Evolutionary conservation across 2,888 invertebrate genomes (phyloP), one percentile per base, ranked within the genome.

Genomic region (Apantesis nais): DNA sequence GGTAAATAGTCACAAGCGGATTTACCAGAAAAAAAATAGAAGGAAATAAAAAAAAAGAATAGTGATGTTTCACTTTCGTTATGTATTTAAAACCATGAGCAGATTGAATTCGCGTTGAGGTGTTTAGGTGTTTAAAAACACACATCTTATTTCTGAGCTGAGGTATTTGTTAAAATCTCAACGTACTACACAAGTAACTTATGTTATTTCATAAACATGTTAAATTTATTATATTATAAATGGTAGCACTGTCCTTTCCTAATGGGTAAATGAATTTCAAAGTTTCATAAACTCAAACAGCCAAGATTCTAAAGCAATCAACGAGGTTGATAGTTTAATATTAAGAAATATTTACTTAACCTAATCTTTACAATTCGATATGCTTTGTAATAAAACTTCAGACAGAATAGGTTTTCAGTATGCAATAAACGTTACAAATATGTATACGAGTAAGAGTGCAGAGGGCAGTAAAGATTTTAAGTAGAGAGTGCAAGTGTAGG

Each of bases 331-430:
- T 67, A 75, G 65, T 70, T 66, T 52, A 19, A 73, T 67, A 71
- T 71, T 48, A 58, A 9, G 25, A 64, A 77, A 75, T 74, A 71
- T 77, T 77, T 63, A 71, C 68, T 70, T 70, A 70, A 68, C 34
- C 9, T 48, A 39, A 41, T 64, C 58, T 62, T 39, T 63, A 52
- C 37, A 22, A 55, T 72, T 67, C 58, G 41, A 55, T 37, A 66
- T 9, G 16, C 34, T 1, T 37, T n/a, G 37, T 4, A 16, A 25
- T 19, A 7, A 12, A 52, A 52, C 34, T 34, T 34, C 25, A 55
- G 31, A 37, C 55, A n/a, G n/a, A 12, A 34, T 44, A 29, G 25
- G 16, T 0, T 31, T 37, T 65, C 9, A 62, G 9, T 19, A 52
- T 31, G n/a, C 31, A 22, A 12, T 34, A 52, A 14, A 65, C 29